These are phyloP conservation scores for Fopius arisanus DNA, from an alignment of 1,140 invertebrate genomes.

Conservation along the genomic window DNA sequence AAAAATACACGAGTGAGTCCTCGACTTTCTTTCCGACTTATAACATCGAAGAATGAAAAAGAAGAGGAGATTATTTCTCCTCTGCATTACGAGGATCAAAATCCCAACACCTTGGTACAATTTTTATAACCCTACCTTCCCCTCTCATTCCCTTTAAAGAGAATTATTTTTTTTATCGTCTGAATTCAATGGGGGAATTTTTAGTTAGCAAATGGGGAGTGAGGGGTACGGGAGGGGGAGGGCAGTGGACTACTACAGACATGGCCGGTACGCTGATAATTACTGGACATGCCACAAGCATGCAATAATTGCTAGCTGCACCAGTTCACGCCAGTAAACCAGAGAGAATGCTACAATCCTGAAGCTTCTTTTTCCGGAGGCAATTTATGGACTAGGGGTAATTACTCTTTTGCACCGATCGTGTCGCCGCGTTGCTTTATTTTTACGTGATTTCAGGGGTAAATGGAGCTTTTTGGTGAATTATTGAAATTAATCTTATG, in stretches of 20 bases:
- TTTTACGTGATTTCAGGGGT: slow-evolving; percentile 7
- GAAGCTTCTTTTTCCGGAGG: slow-evolving; percentile 14
- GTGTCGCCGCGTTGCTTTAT: slow-evolving; percentile 3
- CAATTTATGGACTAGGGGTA: slow-evolving; percentile 11
- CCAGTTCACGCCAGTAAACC: slow-evolving; percentile 43
- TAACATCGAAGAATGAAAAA: background rate
- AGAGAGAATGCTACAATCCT: slow-evolving; percentile 26
- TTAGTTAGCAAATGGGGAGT: slow-evolving; percentile 5
- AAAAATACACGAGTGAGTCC: background rate
- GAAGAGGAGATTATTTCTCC: background rate
- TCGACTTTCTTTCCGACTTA: slow-evolving; percentile 10
- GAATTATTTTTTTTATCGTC: background rate
- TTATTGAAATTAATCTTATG: background rate
- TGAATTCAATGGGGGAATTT: slow-evolving; percentile 2
- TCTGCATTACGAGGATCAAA: slow-evolving; percentile 9
- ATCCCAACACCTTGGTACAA: slow-evolving; percentile 13
- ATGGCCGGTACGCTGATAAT: slow-evolving; percentile 47
- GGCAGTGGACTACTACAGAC: slow-evolving; percentile 18
- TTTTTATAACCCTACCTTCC: background rate
- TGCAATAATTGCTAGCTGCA: slow-evolving; percentile 49
- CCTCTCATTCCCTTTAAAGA: background rate
- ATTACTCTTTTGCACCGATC: slow-evolving; percentile 13
- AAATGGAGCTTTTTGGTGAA: background rate
- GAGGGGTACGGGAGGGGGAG: background rate
- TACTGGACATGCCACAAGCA: slow-evolving; percentile 46